These are phyloP conservation scores for Enteromius argenteus DNA, from an alignment of 2,797 vertebrate species.

Conservation along the genomic window DNA sequence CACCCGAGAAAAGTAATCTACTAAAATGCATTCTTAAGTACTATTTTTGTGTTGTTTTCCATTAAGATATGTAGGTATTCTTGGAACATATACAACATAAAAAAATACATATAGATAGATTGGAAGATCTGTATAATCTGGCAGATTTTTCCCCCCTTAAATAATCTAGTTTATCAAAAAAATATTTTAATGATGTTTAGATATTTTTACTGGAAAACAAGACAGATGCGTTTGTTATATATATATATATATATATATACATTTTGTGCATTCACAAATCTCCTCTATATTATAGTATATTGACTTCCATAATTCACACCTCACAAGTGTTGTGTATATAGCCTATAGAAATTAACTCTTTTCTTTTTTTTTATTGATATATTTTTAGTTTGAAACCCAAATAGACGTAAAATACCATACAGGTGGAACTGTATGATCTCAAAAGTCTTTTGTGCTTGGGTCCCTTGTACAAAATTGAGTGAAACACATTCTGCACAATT, in stretches of 20 bases:
- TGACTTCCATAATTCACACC: not conserved
- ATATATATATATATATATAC: not conserved
- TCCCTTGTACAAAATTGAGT: slow-evolving; percentile 63
- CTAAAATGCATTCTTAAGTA: not conserved
- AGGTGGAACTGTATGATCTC: slow-evolving; percentile 58
- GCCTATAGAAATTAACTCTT: not conserved
- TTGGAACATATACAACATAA: not conserved
- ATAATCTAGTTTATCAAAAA: not conserved
- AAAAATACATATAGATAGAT: not conserved
- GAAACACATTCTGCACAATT: slow-evolving; percentile 65
- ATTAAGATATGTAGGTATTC: not conserved
- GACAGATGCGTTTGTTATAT: not conserved
- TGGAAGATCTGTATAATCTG: not conserved
- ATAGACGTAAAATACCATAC: slow-evolving; percentile 35
- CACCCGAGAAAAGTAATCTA: not conserved
- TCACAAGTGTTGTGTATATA: not conserved
- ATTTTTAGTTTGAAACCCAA: slow-evolving; percentile 12
- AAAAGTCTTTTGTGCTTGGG: slow-evolving; percentile 48
- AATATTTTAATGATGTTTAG: not conserved
- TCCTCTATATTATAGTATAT: not conserved
- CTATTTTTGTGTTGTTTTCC: not conserved
- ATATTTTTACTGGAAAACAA: not conserved
- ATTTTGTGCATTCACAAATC: not conserved
- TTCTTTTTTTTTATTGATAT: no score
- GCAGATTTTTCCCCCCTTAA: not conserved